Evolutionary conservation across 1,140 invertebrate species (phyloP).

Genomic region (Apis cerana): DNA sequence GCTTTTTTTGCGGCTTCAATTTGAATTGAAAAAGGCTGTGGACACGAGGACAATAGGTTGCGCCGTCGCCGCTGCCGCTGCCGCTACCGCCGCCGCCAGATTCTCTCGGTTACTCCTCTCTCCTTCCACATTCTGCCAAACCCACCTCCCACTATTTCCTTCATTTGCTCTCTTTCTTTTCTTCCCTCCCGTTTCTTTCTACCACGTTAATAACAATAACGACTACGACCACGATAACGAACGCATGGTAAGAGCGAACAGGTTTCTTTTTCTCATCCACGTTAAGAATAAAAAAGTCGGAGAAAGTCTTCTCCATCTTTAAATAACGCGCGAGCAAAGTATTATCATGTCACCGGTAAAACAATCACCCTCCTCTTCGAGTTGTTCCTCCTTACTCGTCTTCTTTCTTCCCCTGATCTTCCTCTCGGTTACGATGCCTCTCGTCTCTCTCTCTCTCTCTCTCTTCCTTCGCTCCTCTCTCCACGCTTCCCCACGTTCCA

Average conservation of each 20-base stretch:
- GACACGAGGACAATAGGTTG: constrained; percentile 79
- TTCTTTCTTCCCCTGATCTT: neutral
- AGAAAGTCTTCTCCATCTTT: constrained; percentile 36
- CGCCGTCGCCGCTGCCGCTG: constrained; percentile 62
- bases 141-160: constrained; percentile 50
- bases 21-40: constrained; percentile 80
- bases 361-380: constrained; percentile 42
- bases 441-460: neutral
- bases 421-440: constrained; percentile 2
- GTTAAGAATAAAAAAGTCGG: neutral
- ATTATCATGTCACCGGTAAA: constrained; percentile 62
- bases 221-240: neutral
- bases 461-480: neutral
- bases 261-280: neutral
- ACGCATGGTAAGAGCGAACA: neutral
- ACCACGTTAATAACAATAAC: constrained; percentile 43
- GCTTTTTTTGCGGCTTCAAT: constrained; percentile 79
- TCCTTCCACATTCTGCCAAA: constrained; percentile 24
- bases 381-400: constrained; percentile 18
- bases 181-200: no score
- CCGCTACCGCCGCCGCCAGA: constrained; percentile 49
- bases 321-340: constrained; percentile 56
- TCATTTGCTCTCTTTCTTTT: neutral
- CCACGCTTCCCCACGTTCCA: constrained; percentile 10
- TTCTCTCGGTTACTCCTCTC: constrained; percentile 65